These are phyloP conservation scores for Coracias cyanogaster DNA, from an alignment of 2,797 vertebrate species.

Conservation along the genomic window DNA sequence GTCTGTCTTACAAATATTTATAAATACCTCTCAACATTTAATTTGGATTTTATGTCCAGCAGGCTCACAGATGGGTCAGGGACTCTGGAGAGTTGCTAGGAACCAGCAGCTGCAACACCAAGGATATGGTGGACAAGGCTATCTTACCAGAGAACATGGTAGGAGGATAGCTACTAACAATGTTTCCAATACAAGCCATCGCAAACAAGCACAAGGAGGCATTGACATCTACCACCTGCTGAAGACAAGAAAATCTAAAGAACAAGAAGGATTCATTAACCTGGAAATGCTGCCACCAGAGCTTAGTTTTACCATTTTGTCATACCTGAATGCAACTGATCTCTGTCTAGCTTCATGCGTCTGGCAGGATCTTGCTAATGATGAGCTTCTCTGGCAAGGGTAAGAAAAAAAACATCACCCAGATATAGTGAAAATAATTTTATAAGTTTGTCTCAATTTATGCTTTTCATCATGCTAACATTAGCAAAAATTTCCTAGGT, in stretches of 20 bases:
- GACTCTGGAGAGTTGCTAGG: slow-evolving; percentile 96
- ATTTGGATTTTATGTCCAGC: slow-evolving; percentile 30
- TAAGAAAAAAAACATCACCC: slow-evolving; percentile 70
- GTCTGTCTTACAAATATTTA: slow-evolving; percentile 1
- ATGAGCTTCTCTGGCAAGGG: slow-evolving; percentile 99
- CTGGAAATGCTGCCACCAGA: slow-evolving; percentile 97
- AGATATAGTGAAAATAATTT: not conserved
- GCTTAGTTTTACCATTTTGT: slow-evolving; percentile 96
- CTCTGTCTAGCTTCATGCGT: slow-evolving; percentile 96
- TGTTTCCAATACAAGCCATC: slow-evolving; percentile 68
- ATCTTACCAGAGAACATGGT: slow-evolving; percentile 79
- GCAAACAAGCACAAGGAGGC: slow-evolving; percentile 81
- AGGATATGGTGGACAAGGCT: slow-evolving; percentile 86
- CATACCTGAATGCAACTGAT: slow-evolving; percentile 97
- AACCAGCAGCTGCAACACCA: slow-evolving; percentile 95
- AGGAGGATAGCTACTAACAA: slow-evolving; percentile 74
- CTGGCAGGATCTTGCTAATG: slow-evolving; percentile 95
- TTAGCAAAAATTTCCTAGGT: not conserved
- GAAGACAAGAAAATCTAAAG: slow-evolving; percentile 87
- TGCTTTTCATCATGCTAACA: not conserved
- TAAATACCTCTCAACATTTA: not conserved
- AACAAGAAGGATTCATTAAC: slow-evolving; percentile 92
- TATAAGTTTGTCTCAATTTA: not conserved
- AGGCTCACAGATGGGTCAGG: slow-evolving; percentile 97
- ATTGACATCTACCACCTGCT: slow-evolving; percentile 93